These are phyloP conservation scores for Masnerella sp. DNA, from an alignment of 2,888 invertebrate species.

Conservation along the genomic window DNA sequence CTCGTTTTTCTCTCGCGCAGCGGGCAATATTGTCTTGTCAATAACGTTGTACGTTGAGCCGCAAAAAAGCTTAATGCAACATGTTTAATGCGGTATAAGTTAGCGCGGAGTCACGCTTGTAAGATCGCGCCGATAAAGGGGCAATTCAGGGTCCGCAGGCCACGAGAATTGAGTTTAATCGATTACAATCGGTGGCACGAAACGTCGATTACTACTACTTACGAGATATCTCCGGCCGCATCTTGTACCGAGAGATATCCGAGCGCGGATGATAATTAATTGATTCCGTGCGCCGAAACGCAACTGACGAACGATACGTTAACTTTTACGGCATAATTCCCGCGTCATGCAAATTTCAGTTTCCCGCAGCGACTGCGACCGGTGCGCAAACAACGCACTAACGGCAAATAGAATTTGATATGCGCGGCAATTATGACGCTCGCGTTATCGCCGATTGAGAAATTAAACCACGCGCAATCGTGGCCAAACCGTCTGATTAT, in stretches of 20 bases:
- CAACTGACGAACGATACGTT: constrained; percentile 18
- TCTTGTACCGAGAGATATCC: constrained; percentile 45
- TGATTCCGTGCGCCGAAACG: constrained; percentile 27
- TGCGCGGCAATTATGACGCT: constrained; percentile 39
- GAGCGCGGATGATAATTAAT: constrained; percentile 40
- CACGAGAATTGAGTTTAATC: constrained; percentile 63
- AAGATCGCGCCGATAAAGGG: constrained; percentile 60
- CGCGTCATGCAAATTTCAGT: constrained; percentile 27
- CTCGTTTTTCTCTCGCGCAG: too few relatives aligned
- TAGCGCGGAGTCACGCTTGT: constrained; percentile 44
- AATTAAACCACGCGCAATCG: constrained; percentile 22
- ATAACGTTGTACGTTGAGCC: background rate
- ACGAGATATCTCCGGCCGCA: constrained; percentile 51
- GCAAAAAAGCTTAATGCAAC: constrained; percentile 16
- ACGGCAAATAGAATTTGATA: constrained; percentile 36
- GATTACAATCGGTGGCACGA: constrained; percentile 61
- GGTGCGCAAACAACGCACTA: constrained; percentile 27
- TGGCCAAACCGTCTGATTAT: constrained; percentile 21
- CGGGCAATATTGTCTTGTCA: too few relatives aligned
- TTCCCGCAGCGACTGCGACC: constrained; percentile 14
- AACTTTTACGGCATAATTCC: constrained; percentile 39
- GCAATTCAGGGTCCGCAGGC: constrained; percentile 53
- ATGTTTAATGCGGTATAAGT: constrained; percentile 35
- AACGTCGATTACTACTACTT: constrained; percentile 64
- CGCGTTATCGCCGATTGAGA: constrained; percentile 32